phyloP scores from a whole-genome alignment of 2,797 vertebrate genomes.

The Sebastes trivittatus region DNA sequence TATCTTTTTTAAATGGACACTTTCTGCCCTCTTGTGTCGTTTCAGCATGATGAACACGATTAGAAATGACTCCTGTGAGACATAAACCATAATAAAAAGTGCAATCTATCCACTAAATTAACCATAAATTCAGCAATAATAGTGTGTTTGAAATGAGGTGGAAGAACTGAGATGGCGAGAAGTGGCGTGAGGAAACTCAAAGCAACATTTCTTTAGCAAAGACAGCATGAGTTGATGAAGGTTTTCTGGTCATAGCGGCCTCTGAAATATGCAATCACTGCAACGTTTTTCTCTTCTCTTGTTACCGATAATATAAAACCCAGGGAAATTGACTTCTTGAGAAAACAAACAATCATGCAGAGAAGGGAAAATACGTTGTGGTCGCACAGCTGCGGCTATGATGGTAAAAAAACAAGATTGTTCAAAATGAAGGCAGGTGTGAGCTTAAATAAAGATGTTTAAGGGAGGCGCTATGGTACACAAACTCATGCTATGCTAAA shows the following conservation, averaged over 20 bases:
- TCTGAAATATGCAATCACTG: slow-evolving; percentile 21
- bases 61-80: slow-evolving; percentile 13
- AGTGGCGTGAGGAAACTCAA: slow-evolving; percentile 1
- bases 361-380: slow-evolving; percentile 11
- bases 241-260: background rate
- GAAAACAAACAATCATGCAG: slow-evolving; percentile 18
- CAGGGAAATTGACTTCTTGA: background rate
- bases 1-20: background rate
- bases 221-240: background rate
- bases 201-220: background rate
- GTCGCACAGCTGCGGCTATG: slow-evolving; percentile 16
- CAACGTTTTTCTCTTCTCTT: background rate
- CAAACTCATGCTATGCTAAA: slow-evolving; percentile 1
- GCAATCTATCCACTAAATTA: slow-evolving; percentile 20
- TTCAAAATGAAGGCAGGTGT: background rate
- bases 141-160: slow-evolving; percentile 39
- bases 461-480: background rate
- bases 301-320: slow-evolving; percentile 10
- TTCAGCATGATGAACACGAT: background rate
- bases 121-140: slow-evolving; percentile 13
- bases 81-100: slow-evolving; percentile 41
- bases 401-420: background rate
- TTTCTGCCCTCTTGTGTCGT: slow-evolving; percentile 12
- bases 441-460: background rate
- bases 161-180: slow-evolving; percentile 10